phyloP scores from a whole-genome alignment of 1,140 invertebrate genomes.

The Thalassaphorura encarpata region DNA sequence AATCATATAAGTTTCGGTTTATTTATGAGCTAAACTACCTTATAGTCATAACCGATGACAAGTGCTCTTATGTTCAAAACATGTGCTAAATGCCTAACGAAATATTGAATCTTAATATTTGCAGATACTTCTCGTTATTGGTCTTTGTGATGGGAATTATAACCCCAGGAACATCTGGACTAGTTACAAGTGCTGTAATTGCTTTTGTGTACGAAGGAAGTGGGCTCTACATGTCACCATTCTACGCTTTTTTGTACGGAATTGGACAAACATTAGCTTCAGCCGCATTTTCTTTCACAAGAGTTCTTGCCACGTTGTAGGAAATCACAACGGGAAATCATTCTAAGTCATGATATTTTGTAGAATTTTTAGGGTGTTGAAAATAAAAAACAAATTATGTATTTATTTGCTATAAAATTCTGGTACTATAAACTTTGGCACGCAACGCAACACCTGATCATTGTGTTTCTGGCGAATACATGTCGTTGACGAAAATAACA shows the following conservation, averaged over 20 bases:
- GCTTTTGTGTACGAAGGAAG: slow-evolving; percentile 86
- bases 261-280: slow-evolving; percentile 82
- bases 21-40: not conserved
- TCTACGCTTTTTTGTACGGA: slow-evolving; percentile 86
- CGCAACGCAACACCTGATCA: too few relatives aligned
- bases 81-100: not conserved
- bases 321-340: not conserved
- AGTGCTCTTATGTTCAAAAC: not conserved
- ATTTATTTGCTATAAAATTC: too few relatives aligned
- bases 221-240: slow-evolving; percentile 71
- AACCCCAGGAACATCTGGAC: slow-evolving; percentile 71
- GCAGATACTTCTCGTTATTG: slow-evolving; percentile 68
- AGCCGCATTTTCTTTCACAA: slow-evolving; percentile 77
- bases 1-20: not conserved
- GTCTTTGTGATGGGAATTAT: slow-evolving; percentile 80
- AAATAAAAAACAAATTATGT: too few relatives aligned
- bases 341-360: too few relatives aligned
- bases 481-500: too few relatives aligned
- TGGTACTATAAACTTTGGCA: too few relatives aligned
- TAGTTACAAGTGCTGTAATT: slow-evolving; percentile 82
- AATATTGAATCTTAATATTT: slow-evolving; percentile 2
- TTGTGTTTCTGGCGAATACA: too few relatives aligned
- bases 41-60: too few relatives aligned
- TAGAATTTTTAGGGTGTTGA: too few relatives aligned
- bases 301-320: slow-evolving; percentile 85